These are phyloP conservation scores for Meganola albula DNA, from an alignment of 2,888 invertebrate genomes.

Conservation along the genomic window DNA sequence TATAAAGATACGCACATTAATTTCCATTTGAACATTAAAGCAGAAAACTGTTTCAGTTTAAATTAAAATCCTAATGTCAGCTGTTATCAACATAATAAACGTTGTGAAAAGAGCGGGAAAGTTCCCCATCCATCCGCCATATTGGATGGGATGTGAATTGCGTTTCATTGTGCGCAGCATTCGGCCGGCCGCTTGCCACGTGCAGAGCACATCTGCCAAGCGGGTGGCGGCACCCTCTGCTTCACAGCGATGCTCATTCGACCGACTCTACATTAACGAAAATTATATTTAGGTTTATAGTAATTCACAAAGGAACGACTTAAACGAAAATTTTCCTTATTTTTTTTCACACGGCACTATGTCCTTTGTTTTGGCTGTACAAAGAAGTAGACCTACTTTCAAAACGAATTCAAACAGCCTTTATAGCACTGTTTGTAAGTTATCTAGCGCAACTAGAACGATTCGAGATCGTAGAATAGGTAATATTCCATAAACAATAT, in stretches of 20 bases:
- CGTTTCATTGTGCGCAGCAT: constrained; percentile 65
- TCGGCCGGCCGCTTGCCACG: constrained; percentile 46
- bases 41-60: constrained; percentile 16
- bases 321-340: too few species aligned
- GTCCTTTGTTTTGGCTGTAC: too few species aligned
- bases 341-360: background rate
- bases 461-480: too few species aligned
- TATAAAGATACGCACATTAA: too few species aligned
- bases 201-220: constrained; percentile 59
- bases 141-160: constrained; percentile 52
- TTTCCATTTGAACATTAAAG: too few species aligned
- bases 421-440: too few species aligned
- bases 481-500: too few species aligned
- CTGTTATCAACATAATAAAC: constrained; percentile 32
- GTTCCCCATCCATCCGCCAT: constrained; percentile 57
- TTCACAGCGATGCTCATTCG: constrained; percentile 24
- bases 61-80: constrained; percentile 29
- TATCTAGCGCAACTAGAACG: too few species aligned
- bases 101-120: constrained; percentile 64
- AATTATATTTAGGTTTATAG: constrained; percentile 2
- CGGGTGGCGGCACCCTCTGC: constrained; percentile 44
- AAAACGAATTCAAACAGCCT: too few species aligned
- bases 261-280: constrained; percentile 12
- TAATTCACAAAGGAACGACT: too few species aligned
- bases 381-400: too few species aligned